Percentiles rank a stretch among this genome's conserved stretches.
Conservation (phyloP, 1,140 invertebrate genomes). For the Platyscapa corneri region DNA sequence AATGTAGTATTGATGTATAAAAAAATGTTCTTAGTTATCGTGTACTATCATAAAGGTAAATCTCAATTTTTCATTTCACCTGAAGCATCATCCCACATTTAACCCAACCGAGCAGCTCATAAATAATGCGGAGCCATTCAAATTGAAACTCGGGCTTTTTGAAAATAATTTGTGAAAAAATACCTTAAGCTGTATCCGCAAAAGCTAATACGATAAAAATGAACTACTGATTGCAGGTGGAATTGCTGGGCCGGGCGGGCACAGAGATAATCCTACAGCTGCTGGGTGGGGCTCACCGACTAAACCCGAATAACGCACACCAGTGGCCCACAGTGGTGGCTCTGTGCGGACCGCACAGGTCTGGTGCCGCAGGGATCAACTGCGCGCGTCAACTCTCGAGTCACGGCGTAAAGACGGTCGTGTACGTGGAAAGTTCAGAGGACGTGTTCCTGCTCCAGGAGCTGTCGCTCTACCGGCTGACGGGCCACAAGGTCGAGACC, state of each 20-base stretch:
- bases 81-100: no score
- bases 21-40: no score
- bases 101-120: no score
- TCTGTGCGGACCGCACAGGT: constrained; percentile 81
- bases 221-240: constrained; percentile 73
- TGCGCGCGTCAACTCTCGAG: constrained; percentile 87
- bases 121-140: no score
- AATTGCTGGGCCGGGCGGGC: constrained; percentile 84
- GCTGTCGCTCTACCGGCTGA: constrained; percentile 79
- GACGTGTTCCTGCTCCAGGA: constrained; percentile 75
- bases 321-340: constrained; percentile 86
- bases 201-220: no score
- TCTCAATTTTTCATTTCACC: no score
- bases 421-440: constrained; percentile 78
- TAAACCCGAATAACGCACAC: constrained; percentile 88
- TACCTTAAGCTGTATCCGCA: no score
- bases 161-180: no score
- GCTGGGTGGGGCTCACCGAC: constrained; percentile 82
- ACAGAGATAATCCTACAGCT: constrained; percentile 86
- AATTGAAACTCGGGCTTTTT: no score
- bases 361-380: constrained; percentile 84
- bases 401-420: constrained; percentile 85
- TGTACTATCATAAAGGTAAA: no score
- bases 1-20: no score
- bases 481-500: constrained; percentile 76